Conservation (phyloP, 2,113 vertebrate species). For the Pluvianellus socialis region DNA sequence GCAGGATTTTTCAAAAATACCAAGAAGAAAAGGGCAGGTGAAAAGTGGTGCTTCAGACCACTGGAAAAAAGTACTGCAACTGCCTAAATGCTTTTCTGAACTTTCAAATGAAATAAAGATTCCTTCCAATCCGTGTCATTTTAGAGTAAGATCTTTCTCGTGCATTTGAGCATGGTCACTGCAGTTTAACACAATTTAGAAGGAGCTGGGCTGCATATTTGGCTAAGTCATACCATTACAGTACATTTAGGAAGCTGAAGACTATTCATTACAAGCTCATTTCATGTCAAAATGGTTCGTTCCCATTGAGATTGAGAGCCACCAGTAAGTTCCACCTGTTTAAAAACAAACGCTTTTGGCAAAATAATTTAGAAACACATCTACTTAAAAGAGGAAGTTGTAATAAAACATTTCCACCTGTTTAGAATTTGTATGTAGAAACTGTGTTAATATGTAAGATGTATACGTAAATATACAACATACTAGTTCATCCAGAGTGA, state of each 20-base stretch:
- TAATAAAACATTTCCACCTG: neutral
- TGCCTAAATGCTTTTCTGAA: neutral
- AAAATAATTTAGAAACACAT: too few species aligned
- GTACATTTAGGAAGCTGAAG: neutral
- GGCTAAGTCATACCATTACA: neutral
- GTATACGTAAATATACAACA: neutral
- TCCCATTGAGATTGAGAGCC: neutral
- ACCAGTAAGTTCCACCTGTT: fast-evolving
- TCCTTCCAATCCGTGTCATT: neutral
- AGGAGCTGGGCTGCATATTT: neutral
- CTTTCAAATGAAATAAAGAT: neutral
- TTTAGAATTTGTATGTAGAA: neutral
- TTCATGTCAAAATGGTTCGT: neutral
- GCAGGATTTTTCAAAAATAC: neutral
- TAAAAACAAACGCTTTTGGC: too few species aligned
- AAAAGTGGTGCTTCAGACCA: neutral
- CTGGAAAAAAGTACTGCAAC: neutral
- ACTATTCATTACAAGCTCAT: neutral
- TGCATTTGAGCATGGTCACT: neutral
- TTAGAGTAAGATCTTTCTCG: neutral
- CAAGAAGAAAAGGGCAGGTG: neutral
- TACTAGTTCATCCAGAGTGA: neutral
- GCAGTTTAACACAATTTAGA: neutral
- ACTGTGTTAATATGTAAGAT: neutral
- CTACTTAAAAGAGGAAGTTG: too few species aligned